phyloP scores from a whole-genome alignment of 1,140 invertebrate species.

The Monomorium pharaonis region DNA sequence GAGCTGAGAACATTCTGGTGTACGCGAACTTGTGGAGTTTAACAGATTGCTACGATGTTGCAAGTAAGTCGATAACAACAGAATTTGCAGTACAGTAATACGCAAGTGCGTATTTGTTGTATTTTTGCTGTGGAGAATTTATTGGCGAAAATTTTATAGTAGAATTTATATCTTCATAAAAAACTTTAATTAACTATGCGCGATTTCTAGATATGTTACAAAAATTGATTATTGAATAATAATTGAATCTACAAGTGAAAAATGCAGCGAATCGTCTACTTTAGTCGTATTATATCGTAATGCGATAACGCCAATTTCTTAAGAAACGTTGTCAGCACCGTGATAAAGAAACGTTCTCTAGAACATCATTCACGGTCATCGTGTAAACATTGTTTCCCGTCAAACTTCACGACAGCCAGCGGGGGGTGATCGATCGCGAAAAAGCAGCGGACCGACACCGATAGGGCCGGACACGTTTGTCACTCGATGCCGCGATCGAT shows the following conservation, averaged over 20 bases:
- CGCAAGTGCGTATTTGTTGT: neutral
- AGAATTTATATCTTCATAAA: constrained; percentile 7
- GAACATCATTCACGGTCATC: constrained; percentile 32
- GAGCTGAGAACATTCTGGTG: constrained; percentile 35
- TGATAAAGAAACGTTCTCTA: neutral
- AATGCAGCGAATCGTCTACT: neutral
- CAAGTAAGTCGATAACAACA: constrained; percentile 15
- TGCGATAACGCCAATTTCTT: neutral
- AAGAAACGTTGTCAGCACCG: neutral
- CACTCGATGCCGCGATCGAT: constrained; percentile 48
- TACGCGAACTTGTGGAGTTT: neutral
- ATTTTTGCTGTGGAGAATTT: constrained; percentile 9
- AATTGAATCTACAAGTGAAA: neutral
- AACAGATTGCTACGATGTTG: constrained; percentile 36
- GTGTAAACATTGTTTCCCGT: constrained; percentile 46
- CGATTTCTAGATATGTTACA: neutral
- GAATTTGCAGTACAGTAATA: constrained; percentile 19
- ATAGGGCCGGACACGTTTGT: constrained; percentile 48
- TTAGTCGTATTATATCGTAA: neutral
- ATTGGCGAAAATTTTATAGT: neutral
- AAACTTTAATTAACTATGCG: neutral
- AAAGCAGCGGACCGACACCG: constrained; percentile 32
- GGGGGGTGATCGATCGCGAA: constrained; percentile 40
- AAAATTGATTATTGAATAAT: neutral
- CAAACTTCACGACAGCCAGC: constrained; percentile 6